These are phyloP conservation scores for Catocala fraxini DNA, from an alignment of 2,888 invertebrate species.

Conservation along the genomic window DNA sequence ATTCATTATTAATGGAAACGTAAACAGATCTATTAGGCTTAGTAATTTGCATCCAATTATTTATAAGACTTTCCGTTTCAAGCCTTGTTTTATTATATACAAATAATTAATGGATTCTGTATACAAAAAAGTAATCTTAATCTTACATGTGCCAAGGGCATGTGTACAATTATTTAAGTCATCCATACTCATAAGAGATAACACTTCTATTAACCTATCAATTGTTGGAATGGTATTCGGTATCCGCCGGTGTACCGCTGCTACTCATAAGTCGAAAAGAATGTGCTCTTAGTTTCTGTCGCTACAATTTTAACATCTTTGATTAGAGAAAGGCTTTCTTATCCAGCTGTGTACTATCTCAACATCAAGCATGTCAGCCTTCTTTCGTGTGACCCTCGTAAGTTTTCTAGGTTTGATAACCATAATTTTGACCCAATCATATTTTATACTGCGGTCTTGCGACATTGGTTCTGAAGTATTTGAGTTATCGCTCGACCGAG, in stretches of 20 bases:
- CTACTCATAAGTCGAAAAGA: no score
- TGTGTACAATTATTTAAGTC: no score
- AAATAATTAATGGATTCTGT: no score
- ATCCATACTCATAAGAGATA: no score
- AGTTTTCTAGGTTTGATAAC: constrained; percentile 33
- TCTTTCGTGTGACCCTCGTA: constrained; percentile 31
- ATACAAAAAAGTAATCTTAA: no score
- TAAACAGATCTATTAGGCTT: constrained; percentile 13
- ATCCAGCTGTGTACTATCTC: background rate
- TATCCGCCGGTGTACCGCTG: no score
- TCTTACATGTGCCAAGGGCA: no score
- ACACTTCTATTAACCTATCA: no score
- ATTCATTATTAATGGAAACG: constrained; percentile 18
- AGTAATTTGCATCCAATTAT: background rate
- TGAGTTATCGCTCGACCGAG: no score
- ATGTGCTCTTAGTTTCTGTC: no score
- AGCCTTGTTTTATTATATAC: background rate
- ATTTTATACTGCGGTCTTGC: background rate
- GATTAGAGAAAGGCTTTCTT: background rate
- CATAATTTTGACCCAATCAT: constrained; percentile 13
- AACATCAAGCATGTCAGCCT: constrained; percentile 16
- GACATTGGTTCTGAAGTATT: no score
- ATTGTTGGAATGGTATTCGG: no score
- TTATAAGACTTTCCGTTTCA: background rate
- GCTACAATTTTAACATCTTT: background rate